Evolutionary conservation across 2,113 vertebrate species (phyloP).

Genomic region (Procavia capensis): DNA sequence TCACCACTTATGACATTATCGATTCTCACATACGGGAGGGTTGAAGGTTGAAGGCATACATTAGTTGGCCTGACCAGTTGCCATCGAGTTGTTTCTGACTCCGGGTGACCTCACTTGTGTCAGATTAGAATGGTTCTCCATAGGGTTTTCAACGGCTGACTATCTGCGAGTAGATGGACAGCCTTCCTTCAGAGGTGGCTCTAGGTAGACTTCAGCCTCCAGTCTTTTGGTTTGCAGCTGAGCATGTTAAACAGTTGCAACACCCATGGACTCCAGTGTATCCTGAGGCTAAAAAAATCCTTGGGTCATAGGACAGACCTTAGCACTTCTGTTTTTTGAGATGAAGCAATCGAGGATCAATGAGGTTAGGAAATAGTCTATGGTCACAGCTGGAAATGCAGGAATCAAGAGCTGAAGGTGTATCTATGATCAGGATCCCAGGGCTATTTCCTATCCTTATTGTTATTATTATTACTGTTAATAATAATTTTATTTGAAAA

Average conservation of each 20-base stretch:
- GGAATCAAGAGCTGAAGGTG: not conserved
- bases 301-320: not conserved
- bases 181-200: not conserved
- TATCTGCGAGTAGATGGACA: not conserved
- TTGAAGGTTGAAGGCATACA: not conserved
- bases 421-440: not conserved
- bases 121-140: not conserved
- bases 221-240: not conserved
- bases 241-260: not conserved
- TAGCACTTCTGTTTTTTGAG: not conserved
- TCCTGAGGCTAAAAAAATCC: not conserved
- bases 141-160: not conserved
- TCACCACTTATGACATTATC: not conserved
- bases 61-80: not conserved
- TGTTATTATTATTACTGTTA: not conserved
- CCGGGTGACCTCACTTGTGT: not conserved
- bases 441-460: not conserved
- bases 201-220: not conserved
- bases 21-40: fast-evolving
- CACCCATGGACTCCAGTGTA: not conserved
- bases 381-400: not conserved
- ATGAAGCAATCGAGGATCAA: not conserved
- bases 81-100: not conserved
- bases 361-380: not conserved
- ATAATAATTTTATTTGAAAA: not conserved